Percentiles rank a stretch among this genome's conserved stretches.
phyloP scores from a whole-genome alignment of 2,888 invertebrate species.

The Zygothrica quintamaculata region DNA sequence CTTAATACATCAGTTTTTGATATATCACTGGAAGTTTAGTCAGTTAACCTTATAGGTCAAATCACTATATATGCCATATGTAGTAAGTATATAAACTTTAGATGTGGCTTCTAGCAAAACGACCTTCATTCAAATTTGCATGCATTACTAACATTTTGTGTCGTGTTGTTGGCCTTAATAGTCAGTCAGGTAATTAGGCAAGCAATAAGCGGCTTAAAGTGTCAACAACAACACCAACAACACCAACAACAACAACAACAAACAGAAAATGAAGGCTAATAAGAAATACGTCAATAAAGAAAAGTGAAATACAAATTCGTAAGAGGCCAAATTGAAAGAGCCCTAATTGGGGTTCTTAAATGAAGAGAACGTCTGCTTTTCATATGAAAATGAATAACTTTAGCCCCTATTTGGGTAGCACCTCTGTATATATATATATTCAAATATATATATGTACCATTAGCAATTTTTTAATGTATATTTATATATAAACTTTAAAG shows the following conservation, averaged over 20 bases:
- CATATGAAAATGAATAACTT: too few relatives aligned
- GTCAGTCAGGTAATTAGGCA: constrained; percentile 66
- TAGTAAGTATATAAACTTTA: too few relatives aligned
- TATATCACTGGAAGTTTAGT: too few relatives aligned
- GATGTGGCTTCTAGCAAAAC: background rate
- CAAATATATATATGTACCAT: too few relatives aligned
- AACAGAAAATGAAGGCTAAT: constrained; percentile 15
- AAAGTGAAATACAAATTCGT: constrained; percentile 41
- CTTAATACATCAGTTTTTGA: too few relatives aligned
- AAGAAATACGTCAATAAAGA: constrained; percentile 30
- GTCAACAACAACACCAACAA: constrained; percentile 42
- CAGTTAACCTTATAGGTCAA: too few relatives aligned
- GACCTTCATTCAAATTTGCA: constrained; percentile 17
- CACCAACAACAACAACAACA: constrained; percentile 20
- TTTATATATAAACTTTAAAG: too few relatives aligned
- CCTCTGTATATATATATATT: too few relatives aligned
- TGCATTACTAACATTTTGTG: constrained; percentile 44
- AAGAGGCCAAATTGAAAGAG: constrained; percentile 17
- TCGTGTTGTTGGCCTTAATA: constrained; percentile 47
- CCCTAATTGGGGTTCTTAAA: constrained; percentile 9
- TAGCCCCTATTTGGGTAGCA: too few relatives aligned
- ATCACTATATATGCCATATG: too few relatives aligned
- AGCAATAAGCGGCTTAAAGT: constrained; percentile 73
- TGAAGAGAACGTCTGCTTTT: constrained; percentile 16
- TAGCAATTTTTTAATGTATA: too few relatives aligned